Conservation (phyloP, 2,888 invertebrate species). For the Parochlus steinenii region DNA sequence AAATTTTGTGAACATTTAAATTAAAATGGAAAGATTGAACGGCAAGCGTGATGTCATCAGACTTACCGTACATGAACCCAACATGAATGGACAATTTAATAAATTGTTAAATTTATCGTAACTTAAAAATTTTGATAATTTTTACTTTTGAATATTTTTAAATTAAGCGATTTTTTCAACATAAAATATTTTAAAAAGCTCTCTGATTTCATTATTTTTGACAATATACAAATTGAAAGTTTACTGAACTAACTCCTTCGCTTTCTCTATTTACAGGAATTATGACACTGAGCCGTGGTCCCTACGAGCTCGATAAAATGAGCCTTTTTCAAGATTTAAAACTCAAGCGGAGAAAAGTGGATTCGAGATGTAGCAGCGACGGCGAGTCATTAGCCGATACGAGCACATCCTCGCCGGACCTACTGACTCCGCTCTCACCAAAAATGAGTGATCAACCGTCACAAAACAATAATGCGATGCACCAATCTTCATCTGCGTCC, state of each 20-base stretch:
- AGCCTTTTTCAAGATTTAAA: slow-evolving; percentile 98
- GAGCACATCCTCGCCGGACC: slow-evolving; percentile 82
- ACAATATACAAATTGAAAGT: too few relatives aligned
- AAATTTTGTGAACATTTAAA: too few relatives aligned
- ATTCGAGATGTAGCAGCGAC: slow-evolving; percentile 92
- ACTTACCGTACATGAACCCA: too few relatives aligned
- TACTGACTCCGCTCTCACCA: slow-evolving; percentile 67
- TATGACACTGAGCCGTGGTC: slow-evolving; percentile 95
- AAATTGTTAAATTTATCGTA: too few relatives aligned
- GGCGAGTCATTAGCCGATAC: slow-evolving; percentile 91
- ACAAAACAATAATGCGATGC: slow-evolving; percentile 22
- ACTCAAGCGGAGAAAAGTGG: slow-evolving; percentile 93
- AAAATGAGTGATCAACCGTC: slow-evolving; percentile 42
- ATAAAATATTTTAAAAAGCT: too few relatives aligned
- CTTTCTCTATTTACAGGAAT: slow-evolving; percentile 49
- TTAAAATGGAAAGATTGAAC: too few relatives aligned
- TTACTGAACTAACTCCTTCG: slow-evolving; percentile 10
- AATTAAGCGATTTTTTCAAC: too few relatives aligned
- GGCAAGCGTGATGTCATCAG: too few relatives aligned
- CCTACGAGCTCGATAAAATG: slow-evolving; percentile 96
- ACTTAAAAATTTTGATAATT: too few relatives aligned
- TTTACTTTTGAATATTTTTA: too few relatives aligned
- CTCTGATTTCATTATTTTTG: too few relatives aligned
- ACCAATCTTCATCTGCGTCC: slow-evolving; percentile 13
- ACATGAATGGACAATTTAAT: too few relatives aligned